These are phyloP conservation scores for Drosophila picticornis DNA, from an alignment of 2,888 invertebrate genomes.

Conservation along the genomic window DNA sequence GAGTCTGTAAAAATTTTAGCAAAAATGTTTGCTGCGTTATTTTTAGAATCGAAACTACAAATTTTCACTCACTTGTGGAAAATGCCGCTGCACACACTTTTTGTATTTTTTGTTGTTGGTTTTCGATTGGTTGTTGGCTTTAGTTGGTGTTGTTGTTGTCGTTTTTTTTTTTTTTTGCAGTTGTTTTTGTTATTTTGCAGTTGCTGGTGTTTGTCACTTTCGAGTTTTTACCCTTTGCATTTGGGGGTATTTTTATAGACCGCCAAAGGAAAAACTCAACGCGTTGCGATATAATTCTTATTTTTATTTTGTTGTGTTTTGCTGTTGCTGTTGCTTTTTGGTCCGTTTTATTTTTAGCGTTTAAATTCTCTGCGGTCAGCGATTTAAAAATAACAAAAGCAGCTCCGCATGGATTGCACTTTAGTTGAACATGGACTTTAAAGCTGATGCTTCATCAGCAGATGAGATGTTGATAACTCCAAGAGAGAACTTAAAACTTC, in stretches of 20 bases:
- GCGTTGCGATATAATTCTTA: slow-evolving; percentile 57
- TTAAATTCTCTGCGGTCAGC: slow-evolving; percentile 73
- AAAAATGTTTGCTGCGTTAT: slow-evolving; percentile 53
- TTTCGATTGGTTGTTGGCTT: slow-evolving; percentile 25
- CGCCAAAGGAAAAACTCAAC: slow-evolving; percentile 45
- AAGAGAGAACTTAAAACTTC: slow-evolving; percentile 8
- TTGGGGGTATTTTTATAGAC: slow-evolving; percentile 65
- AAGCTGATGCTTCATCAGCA: slow-evolving; percentile 23
- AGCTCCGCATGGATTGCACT: slow-evolving; percentile 62
- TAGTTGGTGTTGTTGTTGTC: slow-evolving; percentile 30
- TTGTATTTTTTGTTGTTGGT: slow-evolving; percentile 17
- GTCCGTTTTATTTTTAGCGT: slow-evolving; percentile 73
- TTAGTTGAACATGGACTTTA: slow-evolving; percentile 49
- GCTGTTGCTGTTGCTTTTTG: slow-evolving; percentile 43
- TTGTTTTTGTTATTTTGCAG: slow-evolving; percentile 29
- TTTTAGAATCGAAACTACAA: slow-evolving; percentile 52
- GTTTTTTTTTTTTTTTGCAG: slow-evolving; percentile 33
- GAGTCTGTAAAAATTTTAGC: slow-evolving; percentile 38
- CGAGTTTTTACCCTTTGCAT: slow-evolving; percentile 74
- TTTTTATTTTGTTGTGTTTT: slow-evolving; percentile 41
- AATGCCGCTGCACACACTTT: slow-evolving; percentile 65
- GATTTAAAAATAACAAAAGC: slow-evolving; percentile 73
- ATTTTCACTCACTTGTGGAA: slow-evolving; percentile 64
- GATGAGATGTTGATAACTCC: slow-evolving; percentile 13
- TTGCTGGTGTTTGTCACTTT: slow-evolving; percentile 69